Base-by-base conservation (phyloP, 53 echinoderm and acorn worm genomes). In the Antedon mediterranea region DNA sequence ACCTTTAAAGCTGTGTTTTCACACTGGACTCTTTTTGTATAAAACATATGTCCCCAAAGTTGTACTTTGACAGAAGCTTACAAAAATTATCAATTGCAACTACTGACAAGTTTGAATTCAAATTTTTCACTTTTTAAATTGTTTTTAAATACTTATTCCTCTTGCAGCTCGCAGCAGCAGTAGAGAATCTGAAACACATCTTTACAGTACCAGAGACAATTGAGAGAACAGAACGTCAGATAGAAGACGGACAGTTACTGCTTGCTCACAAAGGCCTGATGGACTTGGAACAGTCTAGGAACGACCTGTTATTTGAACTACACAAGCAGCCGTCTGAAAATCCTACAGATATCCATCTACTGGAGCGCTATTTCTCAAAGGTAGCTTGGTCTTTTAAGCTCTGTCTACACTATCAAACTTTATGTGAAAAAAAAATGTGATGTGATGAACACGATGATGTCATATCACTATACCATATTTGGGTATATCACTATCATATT, bases 321-420 rank as follows among this genome's bases (percentile, higher is more conserved):
- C 97, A 95, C 86, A 95, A 95, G 73, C 89, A 91, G 30, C 97
- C 97, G 8, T 91, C 97, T 15, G 89, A 95, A 34, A 91, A 92
- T 30, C 86, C 89, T 3, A 87, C 88, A 0, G 97, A 92, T 77
- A 89, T 92, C 71, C 78, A 89, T 79, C 91, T 95, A 2, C 20
- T 57, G 3, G 57, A 57, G 57, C 7, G 57, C 57, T 57, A 57
- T 23, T 57, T 57, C 23, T 8, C 57, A 57, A 57, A 57, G 23
- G 57, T 57, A 11, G 2, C 15, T 57, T 2, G 3, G n/a, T n/a
- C n/a, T 57, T 57, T 57, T 57, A 11, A 37, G 11, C 11, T 37
- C n/a, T n/a, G n/a, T n/a, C n/a, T n/a, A n/a, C n/a, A n/a, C n/a
- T n/a, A n/a, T n/a, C n/a, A n/a, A n/a, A n/a, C n/a, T n/a, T n/a